Conservation (phyloP, 2,113 vertebrate genomes). For the Sclerurus mexicanus region DNA sequence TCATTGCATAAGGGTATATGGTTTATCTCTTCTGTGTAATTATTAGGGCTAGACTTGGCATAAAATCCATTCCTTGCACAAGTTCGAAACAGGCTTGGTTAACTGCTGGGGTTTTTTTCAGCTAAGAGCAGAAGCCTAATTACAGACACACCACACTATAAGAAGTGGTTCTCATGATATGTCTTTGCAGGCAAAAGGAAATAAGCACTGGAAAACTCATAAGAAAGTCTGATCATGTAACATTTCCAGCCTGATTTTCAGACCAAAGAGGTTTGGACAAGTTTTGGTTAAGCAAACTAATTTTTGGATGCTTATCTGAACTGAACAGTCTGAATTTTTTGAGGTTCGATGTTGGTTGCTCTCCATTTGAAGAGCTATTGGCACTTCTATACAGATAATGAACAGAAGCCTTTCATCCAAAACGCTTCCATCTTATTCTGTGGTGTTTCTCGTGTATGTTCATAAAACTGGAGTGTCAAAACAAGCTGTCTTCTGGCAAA, state of each 20-base stretch:
- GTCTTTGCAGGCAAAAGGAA: conserved; percentile 36
- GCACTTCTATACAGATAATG: background rate
- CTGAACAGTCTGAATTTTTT: background rate
- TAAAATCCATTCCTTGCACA: background rate
- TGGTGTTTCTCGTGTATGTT: background rate
- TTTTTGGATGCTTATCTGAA: conserved; percentile 36
- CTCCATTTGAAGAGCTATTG: conserved; percentile 22
- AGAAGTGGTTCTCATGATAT: conserved; percentile 46
- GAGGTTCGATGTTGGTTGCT: conserved; percentile 11
- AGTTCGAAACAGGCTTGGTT: conserved; percentile 10
- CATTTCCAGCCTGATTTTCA: conserved; percentile 60
- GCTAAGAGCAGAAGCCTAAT: background rate
- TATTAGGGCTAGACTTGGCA: conserved; percentile 41
- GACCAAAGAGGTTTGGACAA: conserved; percentile 57
- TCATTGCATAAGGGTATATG: conserved; percentile 7
- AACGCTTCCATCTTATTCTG: background rate
- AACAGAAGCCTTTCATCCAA: background rate
- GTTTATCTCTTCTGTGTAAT: conserved; percentile 53
- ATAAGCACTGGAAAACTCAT: conserved; percentile 50
- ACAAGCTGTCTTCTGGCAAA: background rate
- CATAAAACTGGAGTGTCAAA: background rate
- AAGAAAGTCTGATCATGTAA: conserved; percentile 41
- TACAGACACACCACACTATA: background rate
- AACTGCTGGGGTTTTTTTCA: background rate
- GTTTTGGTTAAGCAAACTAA: conserved; percentile 11